Percentiles rank a stretch among this genome's conserved stretches.
Conservation (phyloP, 1,140 invertebrate genomes). For the Hycleus phaleratus region DNA sequence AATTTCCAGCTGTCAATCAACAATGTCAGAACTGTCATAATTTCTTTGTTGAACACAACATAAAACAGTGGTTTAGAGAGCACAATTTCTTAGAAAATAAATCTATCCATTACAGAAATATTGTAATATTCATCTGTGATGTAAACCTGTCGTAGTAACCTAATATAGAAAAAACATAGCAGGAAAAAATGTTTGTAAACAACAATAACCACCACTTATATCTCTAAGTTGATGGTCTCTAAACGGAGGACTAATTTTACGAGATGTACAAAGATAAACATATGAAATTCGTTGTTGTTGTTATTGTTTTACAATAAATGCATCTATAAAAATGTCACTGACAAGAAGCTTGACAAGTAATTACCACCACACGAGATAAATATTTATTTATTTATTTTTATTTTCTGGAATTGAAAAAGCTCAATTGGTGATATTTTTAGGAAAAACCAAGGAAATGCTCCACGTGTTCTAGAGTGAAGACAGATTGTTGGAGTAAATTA, state of each 20-base stretch:
- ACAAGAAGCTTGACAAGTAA: slow-evolving; percentile 14
- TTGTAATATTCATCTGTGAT: not conserved
- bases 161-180: not conserved
- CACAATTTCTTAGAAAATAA: slow-evolving; percentile 6
- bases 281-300: slow-evolving; percentile 11
- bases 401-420: slow-evolving; percentile 3
- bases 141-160: not conserved
- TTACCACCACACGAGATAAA: slow-evolving; percentile 9
- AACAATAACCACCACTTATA: not conserved
- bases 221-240: not conserved
- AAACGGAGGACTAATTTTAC: slow-evolving; percentile 1
- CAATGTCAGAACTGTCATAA: too few relatives aligned
- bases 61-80: slow-evolving; percentile 2
- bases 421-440: not conserved
- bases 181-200: not conserved
- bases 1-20: too few relatives aligned
- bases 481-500: slow-evolving; percentile 5
- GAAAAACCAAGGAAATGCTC: not conserved
- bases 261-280: slow-evolving; percentile 1
- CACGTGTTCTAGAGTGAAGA: slow-evolving; percentile 6
- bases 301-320: not conserved
- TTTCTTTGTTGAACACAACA: not conserved
- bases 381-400: slow-evolving; percentile 9
- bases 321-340: slow-evolving; percentile 14
- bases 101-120: not conserved